Base-by-base conservation (phyloP, 2,113 vertebrate species). In the Xiphophorus hellerii region DNA sequence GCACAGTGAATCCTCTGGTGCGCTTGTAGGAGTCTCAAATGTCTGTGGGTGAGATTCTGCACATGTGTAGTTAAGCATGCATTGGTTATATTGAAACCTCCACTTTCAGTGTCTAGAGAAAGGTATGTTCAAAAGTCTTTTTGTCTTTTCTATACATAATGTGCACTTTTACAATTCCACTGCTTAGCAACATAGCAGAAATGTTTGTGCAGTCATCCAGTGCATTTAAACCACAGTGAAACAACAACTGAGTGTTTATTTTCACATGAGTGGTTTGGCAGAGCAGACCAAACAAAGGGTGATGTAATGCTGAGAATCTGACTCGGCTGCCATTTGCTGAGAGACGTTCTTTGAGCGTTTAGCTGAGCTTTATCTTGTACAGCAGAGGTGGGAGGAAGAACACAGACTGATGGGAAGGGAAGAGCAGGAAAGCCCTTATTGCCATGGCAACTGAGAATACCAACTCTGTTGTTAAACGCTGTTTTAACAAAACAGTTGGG, bases 401-500 rank as follows among this genome's bases (percentile, higher is more conserved):
- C 76, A 85, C 77, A 75, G 44, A 37, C 31, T 73, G 79, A 80
- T 69, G 72, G 71, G 51, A 58, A 84, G 64, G 62, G 76, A 75
- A 74, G 83, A 88, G 73, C 75, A 90, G 89, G 85, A 90, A 89
- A 92, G 82, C 87, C 88, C 85, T 79, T 69, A 80, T 93, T 58
- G 62, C 89, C 90, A 92, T 93, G 91, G 92, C 66, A 92, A 93
- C 92, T 72, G 85, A 81, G 84, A 85, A 83, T 10, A 86, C 62
- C 2, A 61, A 78, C 79, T 88, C 85, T 85, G 71, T 62, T 89
- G 78, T 84, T 84, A 90, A 86, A 86, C 27, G 68, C 66, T 70
- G 74, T 70, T 78, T 62, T 64, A 69, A 76, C 37, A 80, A 87
- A 88, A 83, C 86, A 88, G 54, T 78, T 37, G 12, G 12, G 58